Percentiles rank a stretch among this genome's conserved stretches.
phyloP scores from a whole-genome alignment of 2,797 vertebrate species.

The Florisuga fusca region DNA sequence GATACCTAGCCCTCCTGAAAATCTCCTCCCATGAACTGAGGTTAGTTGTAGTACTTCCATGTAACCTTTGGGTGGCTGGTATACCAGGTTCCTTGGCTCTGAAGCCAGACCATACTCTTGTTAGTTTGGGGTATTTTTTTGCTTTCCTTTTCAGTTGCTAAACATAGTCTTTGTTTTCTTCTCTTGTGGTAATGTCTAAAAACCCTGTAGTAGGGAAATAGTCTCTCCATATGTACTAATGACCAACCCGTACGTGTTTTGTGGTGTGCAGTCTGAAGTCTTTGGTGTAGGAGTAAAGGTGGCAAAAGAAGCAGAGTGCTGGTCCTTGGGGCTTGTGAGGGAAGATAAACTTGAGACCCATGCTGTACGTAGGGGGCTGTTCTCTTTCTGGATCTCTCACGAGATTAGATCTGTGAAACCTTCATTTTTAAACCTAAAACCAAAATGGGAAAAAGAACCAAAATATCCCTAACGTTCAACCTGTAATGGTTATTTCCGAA shows the following conservation, averaged over 20 bases:
- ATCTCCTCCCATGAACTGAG: not conserved
- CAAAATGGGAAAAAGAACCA: not conserved
- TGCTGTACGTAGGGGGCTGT: not conserved
- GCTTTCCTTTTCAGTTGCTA: not conserved
- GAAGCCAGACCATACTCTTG: not conserved
- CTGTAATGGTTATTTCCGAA: not conserved
- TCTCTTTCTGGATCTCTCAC: not conserved
- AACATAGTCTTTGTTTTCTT: not conserved
- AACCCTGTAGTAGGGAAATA: not conserved
- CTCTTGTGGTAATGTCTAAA: not conserved
- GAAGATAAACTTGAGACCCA: not conserved
- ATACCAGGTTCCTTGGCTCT: not conserved
- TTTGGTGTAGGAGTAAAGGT: not conserved
- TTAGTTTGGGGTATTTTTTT: not conserved
- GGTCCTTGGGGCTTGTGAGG: not conserved
- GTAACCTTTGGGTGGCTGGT: not conserved
- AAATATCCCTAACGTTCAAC: not conserved
- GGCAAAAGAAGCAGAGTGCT: not conserved
- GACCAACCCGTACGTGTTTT: not conserved
- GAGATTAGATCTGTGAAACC: not conserved
- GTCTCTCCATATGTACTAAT: not conserved
- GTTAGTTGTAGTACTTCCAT: constrained; percentile 11
- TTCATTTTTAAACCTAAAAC: not conserved
- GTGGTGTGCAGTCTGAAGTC: not conserved
- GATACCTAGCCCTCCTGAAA: constrained; percentile 3